These are phyloP conservation scores for Heliothis virescens DNA, from an alignment of 1,140 invertebrate species.

Conservation along the genomic window DNA sequence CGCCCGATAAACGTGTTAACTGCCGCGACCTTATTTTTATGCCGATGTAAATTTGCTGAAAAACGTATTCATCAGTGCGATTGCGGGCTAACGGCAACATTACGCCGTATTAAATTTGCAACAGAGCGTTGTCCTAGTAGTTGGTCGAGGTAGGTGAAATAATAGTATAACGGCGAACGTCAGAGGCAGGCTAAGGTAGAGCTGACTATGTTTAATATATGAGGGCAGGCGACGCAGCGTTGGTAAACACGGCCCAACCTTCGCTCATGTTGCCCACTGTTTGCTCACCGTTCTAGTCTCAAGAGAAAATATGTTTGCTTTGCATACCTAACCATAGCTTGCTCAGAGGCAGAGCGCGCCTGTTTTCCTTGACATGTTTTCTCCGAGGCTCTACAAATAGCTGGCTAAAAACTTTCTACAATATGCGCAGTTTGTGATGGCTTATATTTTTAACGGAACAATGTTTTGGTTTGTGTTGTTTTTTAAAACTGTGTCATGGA, in stretches of 20 bases:
- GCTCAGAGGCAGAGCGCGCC: constrained; percentile 65
- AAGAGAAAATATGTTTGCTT: constrained; percentile 84
- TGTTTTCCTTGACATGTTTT: constrained; percentile 80
- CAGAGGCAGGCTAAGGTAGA: constrained; percentile 71
- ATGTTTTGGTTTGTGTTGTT: not conserved
- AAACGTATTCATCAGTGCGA: constrained; percentile 81
- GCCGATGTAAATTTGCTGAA: constrained; percentile 83
- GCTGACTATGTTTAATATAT: constrained; percentile 84
- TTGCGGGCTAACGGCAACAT: constrained; percentile 65
- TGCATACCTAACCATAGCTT: constrained; percentile 78
- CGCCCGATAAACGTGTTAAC: constrained; percentile 86
- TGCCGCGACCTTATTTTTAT: constrained; percentile 86
- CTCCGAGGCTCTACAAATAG: constrained; percentile 66
- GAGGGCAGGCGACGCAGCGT: constrained; percentile 82
- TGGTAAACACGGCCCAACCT: constrained; percentile 79
- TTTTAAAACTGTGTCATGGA: not conserved
- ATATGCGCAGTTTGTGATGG: constrained; percentile 39
- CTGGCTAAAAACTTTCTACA: constrained; percentile 29
- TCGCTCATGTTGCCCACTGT: constrained; percentile 77
- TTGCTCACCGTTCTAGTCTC: constrained; percentile 82
- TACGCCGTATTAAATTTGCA: constrained; percentile 63
- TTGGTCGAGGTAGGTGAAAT: constrained; percentile 44
- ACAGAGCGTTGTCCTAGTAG: constrained; percentile 46
- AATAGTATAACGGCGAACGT: constrained; percentile 49
- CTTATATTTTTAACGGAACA: constrained; percentile 7